These are phyloP conservation scores for Phoxinus dragarum DNA, from an alignment of 2,797 vertebrate species.

Conservation along the genomic window DNA sequence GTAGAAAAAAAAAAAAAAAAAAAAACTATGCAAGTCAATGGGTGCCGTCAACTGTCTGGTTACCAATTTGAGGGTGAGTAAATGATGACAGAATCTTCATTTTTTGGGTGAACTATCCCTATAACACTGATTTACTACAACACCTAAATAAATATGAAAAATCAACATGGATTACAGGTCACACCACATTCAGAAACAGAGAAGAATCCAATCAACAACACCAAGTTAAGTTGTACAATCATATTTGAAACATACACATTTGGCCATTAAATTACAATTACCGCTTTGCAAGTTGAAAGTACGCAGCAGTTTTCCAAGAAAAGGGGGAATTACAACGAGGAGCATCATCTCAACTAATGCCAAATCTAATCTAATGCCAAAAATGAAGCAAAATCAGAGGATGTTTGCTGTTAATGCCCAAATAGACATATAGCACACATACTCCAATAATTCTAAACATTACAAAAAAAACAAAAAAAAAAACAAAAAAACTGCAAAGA, in stretches of 20 bases:
- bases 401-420: neutral
- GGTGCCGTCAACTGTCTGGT: neutral
- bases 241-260: neutral
- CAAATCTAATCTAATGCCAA: neutral
- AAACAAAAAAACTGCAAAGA: neutral
- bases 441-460: conserved; percentile 1
- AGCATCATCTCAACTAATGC: neutral
- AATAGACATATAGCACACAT: neutral
- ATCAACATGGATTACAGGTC: neutral
- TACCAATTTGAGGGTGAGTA: neutral
- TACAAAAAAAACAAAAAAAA: no score
- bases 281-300: neutral
- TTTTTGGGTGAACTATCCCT: neutral
- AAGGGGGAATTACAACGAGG: neutral
- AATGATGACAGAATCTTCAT: neutral
- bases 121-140: conserved; percentile 2
- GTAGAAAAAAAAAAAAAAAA: no score
- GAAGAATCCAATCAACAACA: neutral
- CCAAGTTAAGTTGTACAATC: neutral
- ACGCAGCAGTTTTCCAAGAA: neutral
- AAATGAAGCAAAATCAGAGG: neutral
- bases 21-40: neutral
- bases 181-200: neutral
- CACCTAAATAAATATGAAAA: neutral
- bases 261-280: neutral